Evolutionary conservation across 1,140 invertebrate genomes (phyloP).

Genomic region (Ceratoteleas bidentatus): DNA sequence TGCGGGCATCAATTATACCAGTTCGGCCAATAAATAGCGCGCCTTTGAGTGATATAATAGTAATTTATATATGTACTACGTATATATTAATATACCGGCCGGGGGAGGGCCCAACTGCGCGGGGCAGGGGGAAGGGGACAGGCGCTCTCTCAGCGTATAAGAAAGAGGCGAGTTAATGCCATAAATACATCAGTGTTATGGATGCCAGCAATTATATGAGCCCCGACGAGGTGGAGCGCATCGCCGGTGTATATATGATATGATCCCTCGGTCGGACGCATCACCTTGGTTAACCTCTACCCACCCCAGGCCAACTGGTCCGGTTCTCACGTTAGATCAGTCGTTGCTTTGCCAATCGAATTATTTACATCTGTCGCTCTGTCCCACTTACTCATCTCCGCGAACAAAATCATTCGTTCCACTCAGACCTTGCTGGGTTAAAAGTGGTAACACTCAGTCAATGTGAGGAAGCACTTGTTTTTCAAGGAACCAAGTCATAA

Average conservation of each 20-base stretch:
- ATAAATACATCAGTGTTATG: constrained; percentile 82
- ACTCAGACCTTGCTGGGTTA: too few relatives aligned
- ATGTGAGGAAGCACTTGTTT: too few relatives aligned
- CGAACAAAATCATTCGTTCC: constrained; percentile 48
- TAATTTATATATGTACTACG: constrained; percentile 63
- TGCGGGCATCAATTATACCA: constrained; percentile 57
- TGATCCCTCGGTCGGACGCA: constrained; percentile 73
- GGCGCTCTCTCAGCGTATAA: constrained; percentile 68
- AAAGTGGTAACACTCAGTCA: too few relatives aligned
- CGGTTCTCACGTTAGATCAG: constrained; percentile 77
- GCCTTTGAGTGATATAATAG: constrained; percentile 64
- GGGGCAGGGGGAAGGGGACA: constrained; percentile 33
- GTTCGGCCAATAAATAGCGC: constrained; percentile 53
- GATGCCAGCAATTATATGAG: constrained; percentile 81
- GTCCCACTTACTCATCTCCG: constrained; percentile 10
- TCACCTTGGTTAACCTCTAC: constrained; percentile 70
- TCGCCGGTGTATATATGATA: constrained; percentile 69
- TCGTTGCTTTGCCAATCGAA: constrained; percentile 70
- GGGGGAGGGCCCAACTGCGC: too few relatives aligned
- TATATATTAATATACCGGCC: too few relatives aligned
- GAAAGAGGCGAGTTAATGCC: constrained; percentile 80
- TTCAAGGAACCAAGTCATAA: too few relatives aligned
- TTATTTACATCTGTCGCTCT: constrained; percentile 69
- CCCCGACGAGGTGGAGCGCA: constrained; percentile 76
- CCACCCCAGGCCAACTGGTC: constrained; percentile 71